Evolutionary conservation across 2,113 vertebrate species (phyloP).

Genomic region (Pteropus alecto): DNA sequence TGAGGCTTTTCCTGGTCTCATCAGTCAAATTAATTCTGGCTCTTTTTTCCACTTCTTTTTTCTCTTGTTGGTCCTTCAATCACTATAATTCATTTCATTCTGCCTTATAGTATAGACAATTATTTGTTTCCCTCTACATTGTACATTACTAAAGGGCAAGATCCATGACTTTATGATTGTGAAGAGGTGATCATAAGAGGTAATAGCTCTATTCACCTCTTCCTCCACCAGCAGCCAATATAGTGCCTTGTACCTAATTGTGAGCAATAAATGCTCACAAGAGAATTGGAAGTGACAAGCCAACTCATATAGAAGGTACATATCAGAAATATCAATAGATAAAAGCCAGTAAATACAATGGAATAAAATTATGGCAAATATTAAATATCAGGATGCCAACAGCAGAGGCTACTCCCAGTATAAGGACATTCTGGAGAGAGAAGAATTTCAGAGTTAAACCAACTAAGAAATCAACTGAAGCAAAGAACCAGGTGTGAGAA

Average conservation of each 20-base stretch:
- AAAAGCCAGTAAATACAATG: neutral
- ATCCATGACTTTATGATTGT: neutral
- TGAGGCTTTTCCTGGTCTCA: neutral
- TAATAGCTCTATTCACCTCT: neutral
- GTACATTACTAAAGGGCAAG: neutral
- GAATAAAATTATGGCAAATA: neutral
- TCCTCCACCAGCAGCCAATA: neutral
- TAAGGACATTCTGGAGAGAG: neutral
- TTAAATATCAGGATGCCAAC: neutral
- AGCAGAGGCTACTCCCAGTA: neutral
- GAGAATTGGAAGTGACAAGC: neutral
- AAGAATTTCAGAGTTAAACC: neutral
- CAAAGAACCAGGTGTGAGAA: neutral
- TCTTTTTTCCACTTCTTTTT: neutral
- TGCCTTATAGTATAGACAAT: neutral
- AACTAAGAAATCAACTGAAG: neutral
- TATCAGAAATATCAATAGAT: neutral
- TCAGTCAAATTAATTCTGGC: neutral
- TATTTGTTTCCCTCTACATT: neutral
- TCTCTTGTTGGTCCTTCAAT: neutral
- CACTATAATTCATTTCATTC: neutral
- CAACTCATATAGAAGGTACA: neutral
- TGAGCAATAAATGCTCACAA: neutral
- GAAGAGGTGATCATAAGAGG: neutral
- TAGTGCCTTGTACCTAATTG: neutral